Evolutionary conservation across 2,888 invertebrate species (phyloP).

Genomic region (Cyclophora albipunctata): DNA sequence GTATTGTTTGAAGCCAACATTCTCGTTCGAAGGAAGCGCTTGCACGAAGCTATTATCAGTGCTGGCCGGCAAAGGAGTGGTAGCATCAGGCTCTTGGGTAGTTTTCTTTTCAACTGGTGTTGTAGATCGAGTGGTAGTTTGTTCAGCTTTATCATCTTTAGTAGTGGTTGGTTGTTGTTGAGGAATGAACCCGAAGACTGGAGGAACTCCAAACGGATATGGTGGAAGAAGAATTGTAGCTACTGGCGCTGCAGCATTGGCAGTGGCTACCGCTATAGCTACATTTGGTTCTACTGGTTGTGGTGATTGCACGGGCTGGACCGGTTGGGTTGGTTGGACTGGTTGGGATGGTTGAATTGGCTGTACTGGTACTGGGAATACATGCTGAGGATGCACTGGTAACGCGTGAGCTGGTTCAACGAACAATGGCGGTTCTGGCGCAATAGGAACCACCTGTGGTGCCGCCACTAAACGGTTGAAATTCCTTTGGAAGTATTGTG

Average conservation of each 20-base stretch:
- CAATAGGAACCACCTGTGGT: constrained; percentile 21
- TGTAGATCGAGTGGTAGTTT: constrained; percentile 35
- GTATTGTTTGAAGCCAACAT: constrained; percentile 12
- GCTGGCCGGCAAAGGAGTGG: constrained; percentile 47
- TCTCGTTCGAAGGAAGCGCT: constrained; percentile 28
- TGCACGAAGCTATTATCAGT: constrained; percentile 54
- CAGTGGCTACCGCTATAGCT: constrained; percentile 62
- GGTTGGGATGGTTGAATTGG: constrained; percentile 21
- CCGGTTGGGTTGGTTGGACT: constrained; percentile 19
- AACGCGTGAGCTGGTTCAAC: constrained; percentile 13
- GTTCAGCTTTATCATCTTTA: constrained; percentile 38
- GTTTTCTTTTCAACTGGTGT: constrained; percentile 34
- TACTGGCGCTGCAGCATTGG: constrained; percentile 61
- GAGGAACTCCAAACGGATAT: constrained; percentile 60
- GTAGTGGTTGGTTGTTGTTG: constrained; percentile 34
- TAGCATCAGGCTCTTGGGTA: constrained; percentile 37
- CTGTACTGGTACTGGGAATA: constrained; percentile 16
- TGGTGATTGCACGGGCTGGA: constrained; percentile 19
- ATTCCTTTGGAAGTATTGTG: constrained; percentile 79
- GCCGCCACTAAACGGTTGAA: constrained; percentile 72
- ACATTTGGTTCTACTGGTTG: constrained; percentile 48
- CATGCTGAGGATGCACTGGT: constrained; percentile 5
- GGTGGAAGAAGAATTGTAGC: constrained; percentile 62
- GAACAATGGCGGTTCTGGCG: constrained; percentile 18
- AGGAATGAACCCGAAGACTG: constrained; percentile 45